These are phyloP conservation scores for Garrulus glandarius DNA, from an alignment of 2,797 vertebrate species.

Conservation along the genomic window DNA sequence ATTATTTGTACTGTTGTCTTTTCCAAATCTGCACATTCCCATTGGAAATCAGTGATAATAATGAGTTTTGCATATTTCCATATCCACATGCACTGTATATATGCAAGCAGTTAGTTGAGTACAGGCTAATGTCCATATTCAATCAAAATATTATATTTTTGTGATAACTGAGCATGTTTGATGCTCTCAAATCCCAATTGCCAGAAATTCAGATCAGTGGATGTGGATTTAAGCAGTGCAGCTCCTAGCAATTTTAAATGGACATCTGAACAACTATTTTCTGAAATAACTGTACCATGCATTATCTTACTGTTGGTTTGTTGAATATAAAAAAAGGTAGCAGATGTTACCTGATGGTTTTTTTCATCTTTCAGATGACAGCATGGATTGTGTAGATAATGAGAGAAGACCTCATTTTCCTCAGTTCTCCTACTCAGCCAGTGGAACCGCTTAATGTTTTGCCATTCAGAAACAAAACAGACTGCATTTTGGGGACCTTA, in stretches of 20 bases:
- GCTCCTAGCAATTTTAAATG: background rate
- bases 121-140: background rate
- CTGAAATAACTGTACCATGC: background rate
- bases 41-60: background rate
- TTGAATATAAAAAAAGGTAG: background rate
- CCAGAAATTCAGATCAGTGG: background rate
- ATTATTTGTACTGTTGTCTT: background rate
- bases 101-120: background rate
- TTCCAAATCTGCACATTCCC: background rate
- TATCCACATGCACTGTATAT: background rate
- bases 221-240: background rate
- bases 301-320: background rate
- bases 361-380: constrained; percentile 81
- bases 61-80: background rate
- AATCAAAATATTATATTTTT: background rate
- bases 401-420: constrained; percentile 96
- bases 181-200: background rate
- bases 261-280: background rate
- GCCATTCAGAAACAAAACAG: constrained; percentile 69
- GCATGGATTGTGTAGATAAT: constrained; percentile 93
- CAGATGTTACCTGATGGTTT: background rate
- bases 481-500: constrained; percentile 83
- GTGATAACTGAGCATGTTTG: background rate
- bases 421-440: constrained; percentile 98
- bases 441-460: constrained; percentile 87